Base-by-base conservation (phyloP, 1,140 invertebrate species). In the Caenorhabditis latens region DNA sequence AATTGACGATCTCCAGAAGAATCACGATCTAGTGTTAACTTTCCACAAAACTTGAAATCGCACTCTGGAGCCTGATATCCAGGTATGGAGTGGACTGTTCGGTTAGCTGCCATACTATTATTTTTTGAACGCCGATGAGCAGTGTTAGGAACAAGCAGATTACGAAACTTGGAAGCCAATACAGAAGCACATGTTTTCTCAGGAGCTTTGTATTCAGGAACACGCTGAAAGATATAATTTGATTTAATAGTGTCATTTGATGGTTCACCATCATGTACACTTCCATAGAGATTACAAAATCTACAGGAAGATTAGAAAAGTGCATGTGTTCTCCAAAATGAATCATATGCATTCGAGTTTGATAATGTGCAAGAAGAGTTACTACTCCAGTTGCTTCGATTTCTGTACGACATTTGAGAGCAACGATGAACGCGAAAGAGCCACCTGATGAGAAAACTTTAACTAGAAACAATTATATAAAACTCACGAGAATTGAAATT, bases 271-370 rank as follows among this genome's bases (percentile, higher is more conserved):
- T 84, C 46, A 84, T 65, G 61, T 84, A 84, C 7, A 84, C 84
- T 50, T 84, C 84, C 57, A 84, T 61, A 16, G 57, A 32, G 16
- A 84, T 84, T n/a, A 65, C 61, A 16, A 84, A 84, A 65, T 84
- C 84, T 6, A 84, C 84, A 50, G 84, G 84, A 50, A 84, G 84
- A 84, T 84, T 84, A 19, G 84, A 84, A 43, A 84, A 84, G 42
- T 65, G 84, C 57, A 84, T 61, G 50, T 84, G 84, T 14, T 84
- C 84, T 32, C 57, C 57, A 32, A 84, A 84, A 43, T 84, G 84
- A 48, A 84, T 65, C 2, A 67, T 8, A 40, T 84, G 55, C 40
- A 84, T 32, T 19, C 46, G 19, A 48, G 57, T 65, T 13, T 65
- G 57, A 46, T 61, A 65, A 14, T 50, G 55, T 6, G 61, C 84